These are phyloP conservation scores for Coremacera marginata DNA, from an alignment of 2,888 invertebrate species.

Conservation along the genomic window DNA sequence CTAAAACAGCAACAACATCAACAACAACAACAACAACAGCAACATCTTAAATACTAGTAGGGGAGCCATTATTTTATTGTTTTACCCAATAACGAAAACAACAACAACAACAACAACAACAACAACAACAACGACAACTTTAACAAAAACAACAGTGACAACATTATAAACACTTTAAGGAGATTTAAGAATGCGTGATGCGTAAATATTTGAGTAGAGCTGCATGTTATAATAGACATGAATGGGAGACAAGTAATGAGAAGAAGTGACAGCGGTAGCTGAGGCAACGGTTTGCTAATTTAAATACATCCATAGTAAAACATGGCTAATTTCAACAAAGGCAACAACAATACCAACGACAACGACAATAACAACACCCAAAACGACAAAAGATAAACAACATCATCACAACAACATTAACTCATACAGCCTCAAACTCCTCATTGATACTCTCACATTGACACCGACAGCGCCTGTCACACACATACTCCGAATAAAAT, in stretches of 20 bases:
- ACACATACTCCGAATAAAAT: background rate
- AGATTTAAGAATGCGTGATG: background rate
- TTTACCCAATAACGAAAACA: background rate
- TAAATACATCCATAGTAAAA: constrained; percentile 24
- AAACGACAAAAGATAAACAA: background rate
- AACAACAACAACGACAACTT: background rate
- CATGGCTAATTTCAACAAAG: constrained; percentile 1
- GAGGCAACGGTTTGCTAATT: constrained; percentile 17
- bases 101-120: no score
- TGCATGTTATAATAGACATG: background rate
- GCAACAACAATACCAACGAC: background rate
- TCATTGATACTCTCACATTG: background rate
- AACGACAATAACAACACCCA: background rate
- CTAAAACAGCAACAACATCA: background rate
- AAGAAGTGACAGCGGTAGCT: background rate
- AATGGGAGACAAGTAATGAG: background rate
- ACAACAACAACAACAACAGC: background rate
- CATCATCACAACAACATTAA: background rate
- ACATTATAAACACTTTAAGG: constrained; percentile 13
- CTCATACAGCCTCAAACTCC: background rate
- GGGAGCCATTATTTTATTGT: constrained; percentile 1
- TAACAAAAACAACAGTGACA: background rate
- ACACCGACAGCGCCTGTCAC: background rate
- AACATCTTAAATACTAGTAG: background rate
- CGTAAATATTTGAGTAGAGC: background rate